Conservation (phyloP, 2,888 invertebrate species). For the Danaus chrysippus region DNA sequence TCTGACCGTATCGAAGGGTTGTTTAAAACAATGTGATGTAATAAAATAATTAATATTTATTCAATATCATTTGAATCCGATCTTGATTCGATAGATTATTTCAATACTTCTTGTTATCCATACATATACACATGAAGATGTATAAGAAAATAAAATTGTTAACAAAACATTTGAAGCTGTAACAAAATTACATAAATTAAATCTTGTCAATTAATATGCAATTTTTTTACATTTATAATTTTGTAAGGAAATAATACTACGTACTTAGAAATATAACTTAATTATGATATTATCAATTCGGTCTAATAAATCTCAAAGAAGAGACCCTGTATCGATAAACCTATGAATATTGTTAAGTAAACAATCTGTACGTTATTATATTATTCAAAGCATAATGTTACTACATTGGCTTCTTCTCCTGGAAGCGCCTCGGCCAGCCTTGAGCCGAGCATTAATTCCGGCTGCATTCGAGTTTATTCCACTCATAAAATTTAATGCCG, state of each 20-base stretch:
- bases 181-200: too few species aligned
- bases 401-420: background rate
- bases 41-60: conserved; percentile 12
- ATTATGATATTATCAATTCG: too few species aligned
- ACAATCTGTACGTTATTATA: background rate
- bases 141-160: too few species aligned
- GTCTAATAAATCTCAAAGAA: too few species aligned
- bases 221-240: too few species aligned
- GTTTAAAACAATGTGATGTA: conserved; percentile 15
- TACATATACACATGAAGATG: background rate
- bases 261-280: too few species aligned
- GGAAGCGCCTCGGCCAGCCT: conserved; percentile 24
- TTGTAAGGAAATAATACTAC: too few species aligned
- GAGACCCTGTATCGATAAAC: too few species aligned
- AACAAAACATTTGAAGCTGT: too few species aligned
- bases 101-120: background rate
- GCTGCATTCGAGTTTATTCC: conserved; percentile 50
- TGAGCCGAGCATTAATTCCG: conserved; percentile 46
- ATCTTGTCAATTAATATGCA: too few species aligned
- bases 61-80: background rate
- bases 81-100: background rate
- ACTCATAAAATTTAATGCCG: conserved; percentile 53
- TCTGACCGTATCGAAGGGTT: conserved; percentile 25
- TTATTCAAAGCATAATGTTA: conserved; percentile 6
- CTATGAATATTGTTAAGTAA: too few species aligned